Evolutionary conservation across 2,888 invertebrate species (phyloP).

Genomic region (Thereva unica): DNA sequence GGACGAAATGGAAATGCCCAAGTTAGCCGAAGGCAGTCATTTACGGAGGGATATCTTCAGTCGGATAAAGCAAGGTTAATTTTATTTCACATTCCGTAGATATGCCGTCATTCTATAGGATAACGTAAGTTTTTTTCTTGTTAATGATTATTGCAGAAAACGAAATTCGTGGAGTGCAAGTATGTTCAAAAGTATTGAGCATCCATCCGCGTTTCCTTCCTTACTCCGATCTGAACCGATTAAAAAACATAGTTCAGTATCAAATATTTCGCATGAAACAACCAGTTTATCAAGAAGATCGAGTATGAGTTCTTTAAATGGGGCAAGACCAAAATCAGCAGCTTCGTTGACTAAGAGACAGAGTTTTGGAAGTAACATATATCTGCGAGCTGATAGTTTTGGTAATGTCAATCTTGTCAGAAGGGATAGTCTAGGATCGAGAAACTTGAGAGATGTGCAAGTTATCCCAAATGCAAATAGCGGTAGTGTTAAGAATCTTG

Average conservation of each 20-base stretch:
- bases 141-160: slow-evolving; percentile 36
- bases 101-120: neutral
- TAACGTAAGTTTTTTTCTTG: slow-evolving; percentile 1
- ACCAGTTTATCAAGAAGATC: slow-evolving; percentile 51
- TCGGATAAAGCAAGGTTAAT: slow-evolving; percentile 35
- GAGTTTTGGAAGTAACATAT: slow-evolving; percentile 40
- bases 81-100: slow-evolving; percentile 4
- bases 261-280: slow-evolving; percentile 48
- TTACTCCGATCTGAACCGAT: slow-evolving; percentile 66
- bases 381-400: slow-evolving; percentile 42
- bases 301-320: slow-evolving; percentile 49
- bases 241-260: slow-evolving; percentile 61
- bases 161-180: slow-evolving; percentile 40
- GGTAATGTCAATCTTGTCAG: slow-evolving; percentile 43
- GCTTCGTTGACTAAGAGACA: slow-evolving; percentile 36
- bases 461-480: slow-evolving; percentile 9
- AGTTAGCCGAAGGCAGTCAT: slow-evolving; percentile 38
- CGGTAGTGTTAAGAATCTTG: neutral
- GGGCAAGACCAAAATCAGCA: slow-evolving; percentile 16
- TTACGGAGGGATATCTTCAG: slow-evolving; percentile 36
- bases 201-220: slow-evolving; percentile 74
- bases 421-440: slow-evolving; percentile 43
- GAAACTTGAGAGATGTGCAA: slow-evolving; percentile 8
- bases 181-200: slow-evolving; percentile 62
- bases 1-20: too few species aligned